These are phyloP conservation scores for Caenorhabditis elegans DNA, from an alignment of 1,140 invertebrate species.

Conservation along the genomic window WBcel235 BX284604.4:6205501-6206000, in stretches of 20 bases:
- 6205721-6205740: conserved; percentile 26
- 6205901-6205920: not conserved
- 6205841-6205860: too few relatives aligned
- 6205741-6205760: not conserved
- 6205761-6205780: not conserved
- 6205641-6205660: conserved; percentile 48
- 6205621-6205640: conserved; percentile 52
- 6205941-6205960: not conserved
- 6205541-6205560: not conserved
- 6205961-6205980: conserved; percentile 19
- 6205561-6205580: conserved; percentile 66
- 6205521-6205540: not conserved
- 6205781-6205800: not conserved
- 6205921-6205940: not conserved
- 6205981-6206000: conserved; percentile 21
- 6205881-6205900: not conserved
- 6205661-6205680: conserved; percentile 35
- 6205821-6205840: too few relatives aligned
- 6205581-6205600: conserved; percentile 67
- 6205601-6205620: conserved; percentile 63
- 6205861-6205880: not conserved
- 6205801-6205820: too few relatives aligned
- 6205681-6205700: conserved; percentile 29
- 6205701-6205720: conserved; percentile 31
- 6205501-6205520: not conserved